Percentiles rank a stretch among this genome's conserved stretches.
Evolutionary conservation across 2,888 invertebrate genomes (phyloP).

Genomic region (Caenorhabditis panamensis): DNA sequence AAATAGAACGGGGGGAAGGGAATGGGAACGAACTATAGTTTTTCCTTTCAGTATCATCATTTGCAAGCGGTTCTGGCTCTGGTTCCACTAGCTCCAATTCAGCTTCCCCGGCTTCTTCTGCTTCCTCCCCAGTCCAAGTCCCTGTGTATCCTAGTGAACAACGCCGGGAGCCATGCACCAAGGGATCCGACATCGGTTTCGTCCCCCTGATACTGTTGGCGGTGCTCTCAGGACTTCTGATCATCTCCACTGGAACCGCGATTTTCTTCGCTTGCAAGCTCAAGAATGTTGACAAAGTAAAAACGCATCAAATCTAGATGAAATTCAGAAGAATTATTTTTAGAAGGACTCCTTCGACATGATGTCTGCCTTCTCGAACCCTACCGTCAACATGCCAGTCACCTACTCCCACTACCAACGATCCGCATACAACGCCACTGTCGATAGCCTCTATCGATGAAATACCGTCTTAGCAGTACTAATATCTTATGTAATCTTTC

Average conservation of each 20-base stretch:
- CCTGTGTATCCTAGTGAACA: slow-evolving; percentile 22
- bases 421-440: slow-evolving; percentile 49
- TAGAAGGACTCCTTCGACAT: slow-evolving; percentile 60
- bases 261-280: slow-evolving; percentile 56
- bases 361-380: slow-evolving; percentile 59
- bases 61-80: not conserved
- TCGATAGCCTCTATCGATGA: slow-evolving; percentile 42
- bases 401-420: slow-evolving; percentile 52
- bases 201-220: slow-evolving; percentile 31
- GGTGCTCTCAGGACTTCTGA: slow-evolving; percentile 15
- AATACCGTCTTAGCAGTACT: slow-evolving; percentile 19
- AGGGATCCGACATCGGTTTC: slow-evolving; percentile 13
- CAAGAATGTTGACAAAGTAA: slow-evolving; percentile 42
- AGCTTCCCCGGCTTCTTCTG: not conserved
- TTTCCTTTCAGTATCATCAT: slow-evolving; percentile 8
- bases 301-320: too few species aligned
- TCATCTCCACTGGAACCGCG: slow-evolving; percentile 34
- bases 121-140: not conserved
- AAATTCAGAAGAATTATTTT: too few species aligned
- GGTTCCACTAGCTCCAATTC: too few species aligned
- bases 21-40: not conserved
- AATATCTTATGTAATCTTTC: slow-evolving; percentile 16
- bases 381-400: slow-evolving; percentile 42
- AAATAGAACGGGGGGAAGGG: too few species aligned
- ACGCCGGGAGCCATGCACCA: slow-evolving; percentile 20